Evolutionary conservation across 2,888 invertebrate genomes (phyloP).

Genomic region (Papilio elwesi): DNA sequence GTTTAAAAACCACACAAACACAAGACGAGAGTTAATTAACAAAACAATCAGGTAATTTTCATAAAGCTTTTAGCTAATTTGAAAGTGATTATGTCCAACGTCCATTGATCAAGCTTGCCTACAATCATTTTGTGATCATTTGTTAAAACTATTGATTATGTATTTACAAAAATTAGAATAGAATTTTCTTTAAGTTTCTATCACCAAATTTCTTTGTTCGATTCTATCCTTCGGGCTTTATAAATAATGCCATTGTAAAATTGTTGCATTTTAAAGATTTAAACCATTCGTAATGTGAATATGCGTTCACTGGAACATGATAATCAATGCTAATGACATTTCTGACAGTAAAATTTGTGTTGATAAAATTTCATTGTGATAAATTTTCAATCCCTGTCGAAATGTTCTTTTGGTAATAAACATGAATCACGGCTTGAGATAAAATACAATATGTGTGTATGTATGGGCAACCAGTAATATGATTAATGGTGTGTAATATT

Average conservation of each 20-base stretch:
- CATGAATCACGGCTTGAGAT: background rate
- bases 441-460: background rate
- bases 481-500: background rate
- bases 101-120: too few species aligned
- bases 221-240: background rate
- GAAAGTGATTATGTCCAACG: too few species aligned
- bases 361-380: slow-evolving; percentile 15
- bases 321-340: slow-evolving; percentile 1
- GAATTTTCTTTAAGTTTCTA: too few species aligned
- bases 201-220: too few species aligned
- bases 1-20: too few species aligned
- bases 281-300: background rate
- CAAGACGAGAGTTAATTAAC: too few species aligned
- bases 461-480: background rate
- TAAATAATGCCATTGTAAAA: background rate
- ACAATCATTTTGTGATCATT: too few species aligned
- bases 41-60: too few species aligned
- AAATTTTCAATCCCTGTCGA: slow-evolving; percentile 7
- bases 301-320: background rate
- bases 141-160: too few species aligned
- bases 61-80: too few species aligned
- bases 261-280: background rate
- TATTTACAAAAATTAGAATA: too few species aligned
- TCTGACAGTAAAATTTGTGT: slow-evolving; percentile 12
- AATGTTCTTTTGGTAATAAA: slow-evolving; percentile 22